These are phyloP conservation scores for Parnassius glacialis DNA, from an alignment of 2,888 invertebrate species.

Conservation along the genomic window DNA sequence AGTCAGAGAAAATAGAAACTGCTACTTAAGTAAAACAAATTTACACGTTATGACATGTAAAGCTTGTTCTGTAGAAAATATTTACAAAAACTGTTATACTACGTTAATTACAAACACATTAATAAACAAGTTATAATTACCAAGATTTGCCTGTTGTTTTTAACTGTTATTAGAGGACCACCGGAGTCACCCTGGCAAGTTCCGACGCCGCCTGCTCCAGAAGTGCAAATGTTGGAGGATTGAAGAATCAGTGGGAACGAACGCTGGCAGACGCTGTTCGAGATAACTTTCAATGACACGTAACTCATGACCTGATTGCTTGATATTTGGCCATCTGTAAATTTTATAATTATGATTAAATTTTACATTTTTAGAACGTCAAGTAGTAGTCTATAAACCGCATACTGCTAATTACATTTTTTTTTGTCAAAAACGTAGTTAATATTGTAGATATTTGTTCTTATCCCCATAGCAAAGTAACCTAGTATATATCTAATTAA, in stretches of 20 bases:
- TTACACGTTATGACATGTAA: background rate
- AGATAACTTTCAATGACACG: constrained; percentile 44
- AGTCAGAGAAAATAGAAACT: no score
- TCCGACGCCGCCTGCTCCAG: constrained; percentile 34
- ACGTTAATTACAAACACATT: background rate
- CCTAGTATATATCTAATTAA: no score
- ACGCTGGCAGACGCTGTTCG: constrained; percentile 39
- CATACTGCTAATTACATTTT: no score
- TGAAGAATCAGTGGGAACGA: constrained; percentile 42
- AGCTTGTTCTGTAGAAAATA: no score
- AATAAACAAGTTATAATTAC: constrained; percentile 33
- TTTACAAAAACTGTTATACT: background rate
- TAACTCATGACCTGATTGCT: constrained; percentile 37
- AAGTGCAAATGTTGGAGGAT: constrained; percentile 44
- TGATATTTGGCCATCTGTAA: constrained; percentile 31
- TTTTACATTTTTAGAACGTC: no score
- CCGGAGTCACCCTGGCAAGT: constrained; percentile 60
- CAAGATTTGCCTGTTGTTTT: constrained; percentile 38
- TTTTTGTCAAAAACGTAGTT: no score
- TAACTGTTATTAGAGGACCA: constrained; percentile 47
- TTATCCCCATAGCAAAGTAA: no score
- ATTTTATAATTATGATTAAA: no score
- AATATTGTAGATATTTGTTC: no score
- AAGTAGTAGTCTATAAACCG: no score
- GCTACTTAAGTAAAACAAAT: constrained; percentile 1